Evolutionary conservation across 1,140 invertebrate species (phyloP), one percentile per base, ranked within the genome.

Genomic region (Plectus sambesii): DNA sequence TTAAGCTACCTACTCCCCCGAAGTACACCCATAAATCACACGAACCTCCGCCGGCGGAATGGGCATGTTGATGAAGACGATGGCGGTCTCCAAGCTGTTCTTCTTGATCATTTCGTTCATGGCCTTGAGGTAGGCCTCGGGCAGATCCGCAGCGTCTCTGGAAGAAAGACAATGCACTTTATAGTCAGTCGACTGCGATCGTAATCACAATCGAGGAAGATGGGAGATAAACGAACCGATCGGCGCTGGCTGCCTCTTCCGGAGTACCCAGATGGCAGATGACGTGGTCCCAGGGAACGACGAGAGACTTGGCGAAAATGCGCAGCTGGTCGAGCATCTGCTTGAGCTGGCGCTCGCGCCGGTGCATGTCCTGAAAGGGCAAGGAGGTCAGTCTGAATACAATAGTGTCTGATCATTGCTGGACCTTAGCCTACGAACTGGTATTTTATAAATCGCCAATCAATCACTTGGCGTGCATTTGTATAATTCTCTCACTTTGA

Each of bases 41-140:
- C 74, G 67, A 52, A 72, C 70, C 22, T 74, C 70, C 2, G 57
- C 59, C 26, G 83, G 84, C 2, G 84, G 83, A 6, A 76, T 69
- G 1, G 86, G 84, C 35, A 93, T 72, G 71, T 88, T 89, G 19
- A 89, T 73, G 63, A 90, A 90, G 20, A 76, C 79, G 8, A 86
- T 76, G 2, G 84, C 84, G 3, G 86, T 85, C 44, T 81, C 75
- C 27, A 70, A 70, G 17, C 80, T 82, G 51, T 84, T 77, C 35
- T 80, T 74, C 24, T 74, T 72, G 50, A 92, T 82, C 50, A 87
- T 69, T 59, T 80, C 74, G 71, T 89, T 90, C 0, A 85, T 78
- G 27, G 80, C 82, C 17, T 47, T 59, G 9, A 79, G 75, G 65
- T 72, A 65, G 4, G 69, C 57, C 5, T 55, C 52, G 1, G 65